Percentiles rank a stretch among this genome's conserved stretches.
These are phyloP conservation scores for Papilio xuthus DNA, from an alignment of 1,140 invertebrate species.

Conservation along the genomic window DNA sequence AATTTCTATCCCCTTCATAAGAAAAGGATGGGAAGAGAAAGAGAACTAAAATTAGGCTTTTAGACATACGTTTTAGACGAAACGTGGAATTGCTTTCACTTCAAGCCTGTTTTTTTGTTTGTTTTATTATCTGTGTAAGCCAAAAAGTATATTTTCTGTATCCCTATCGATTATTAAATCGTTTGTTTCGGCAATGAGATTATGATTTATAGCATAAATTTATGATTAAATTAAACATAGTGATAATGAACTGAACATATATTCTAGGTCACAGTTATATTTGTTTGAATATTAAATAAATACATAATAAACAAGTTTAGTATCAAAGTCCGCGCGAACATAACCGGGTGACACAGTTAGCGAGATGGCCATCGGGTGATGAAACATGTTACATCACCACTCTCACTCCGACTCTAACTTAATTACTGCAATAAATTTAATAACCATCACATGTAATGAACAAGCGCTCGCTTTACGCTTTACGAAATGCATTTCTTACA, in stretches of 20 bases:
- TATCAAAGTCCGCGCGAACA: neutral
- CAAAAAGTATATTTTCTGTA: too few relatives aligned
- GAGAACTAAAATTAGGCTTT: too few relatives aligned
- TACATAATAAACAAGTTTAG: constrained; percentile 6
- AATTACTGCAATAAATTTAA: constrained; percentile 12
- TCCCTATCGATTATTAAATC: too few relatives aligned
- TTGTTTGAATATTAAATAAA: neutral
- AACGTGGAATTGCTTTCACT: too few relatives aligned
- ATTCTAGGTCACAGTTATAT: neutral
- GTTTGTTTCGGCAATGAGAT: neutral
- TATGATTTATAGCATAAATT: too few relatives aligned
- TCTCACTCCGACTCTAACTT: constrained; percentile 15
- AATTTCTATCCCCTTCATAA: too few relatives aligned
- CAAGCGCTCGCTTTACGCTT: neutral
- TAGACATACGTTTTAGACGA: too few relatives aligned
- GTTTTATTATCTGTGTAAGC: too few relatives aligned
- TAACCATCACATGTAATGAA: neutral
- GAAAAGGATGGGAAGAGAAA: too few relatives aligned
- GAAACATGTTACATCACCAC: constrained; percentile 17
- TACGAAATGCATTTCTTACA: constrained; percentile 6
- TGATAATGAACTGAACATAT: neutral
- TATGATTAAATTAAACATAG: too few relatives aligned
- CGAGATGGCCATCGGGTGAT: constrained; percentile 5
- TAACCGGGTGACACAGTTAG: constrained; percentile 30
- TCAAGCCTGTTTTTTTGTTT: too few relatives aligned